A percentile compares a stretch with the other conserved stretches of the same genome.
These are phyloP conservation scores for Thymallus thymallus DNA, from an alignment of 2,113 vertebrate genomes.

Conservation along the genomic window DNA sequence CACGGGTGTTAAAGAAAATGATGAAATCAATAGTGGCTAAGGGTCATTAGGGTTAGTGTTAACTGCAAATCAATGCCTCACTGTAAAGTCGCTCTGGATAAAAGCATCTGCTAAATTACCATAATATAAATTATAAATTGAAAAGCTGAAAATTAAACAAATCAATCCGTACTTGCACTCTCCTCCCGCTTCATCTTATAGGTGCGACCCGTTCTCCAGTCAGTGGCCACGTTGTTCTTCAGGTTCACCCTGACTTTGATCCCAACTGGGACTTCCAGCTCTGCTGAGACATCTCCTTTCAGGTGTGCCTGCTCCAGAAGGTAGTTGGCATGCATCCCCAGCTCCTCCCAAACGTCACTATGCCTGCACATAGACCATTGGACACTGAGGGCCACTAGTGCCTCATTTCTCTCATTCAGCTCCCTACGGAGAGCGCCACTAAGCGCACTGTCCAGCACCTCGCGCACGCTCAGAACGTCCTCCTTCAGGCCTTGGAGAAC, in stretches of 20 bases:
- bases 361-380: slow-evolving; percentile 44
- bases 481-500: slow-evolving; percentile 56
- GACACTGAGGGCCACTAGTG: slow-evolving; percentile 24
- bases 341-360: slow-evolving; percentile 37
- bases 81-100: no score
- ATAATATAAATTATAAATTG: not conserved
- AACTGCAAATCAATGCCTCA: no score
- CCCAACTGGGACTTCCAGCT: not conserved
- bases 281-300: not conserved
- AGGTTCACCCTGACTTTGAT: slow-evolving; percentile 27
- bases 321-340: slow-evolving; percentile 43
- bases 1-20: no score
- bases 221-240: slow-evolving; percentile 23
- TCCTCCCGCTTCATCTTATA: slow-evolving; percentile 42
- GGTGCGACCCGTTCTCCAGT: slow-evolving; percentile 4
- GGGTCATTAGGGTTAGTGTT: no score
- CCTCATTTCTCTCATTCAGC: slow-evolving; percentile 27
- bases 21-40: no score
- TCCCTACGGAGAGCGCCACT: slow-evolving; percentile 22
- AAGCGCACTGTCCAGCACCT: slow-evolving; percentile 27
- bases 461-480: slow-evolving; percentile 47
- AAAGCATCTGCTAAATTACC: no score
- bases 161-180: not conserved
- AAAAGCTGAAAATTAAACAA: not conserved
- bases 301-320: slow-evolving; percentile 37